A percentile compares a stretch with the other conserved stretches of the same genome.
phyloP scores from a whole-genome alignment of 2,888 invertebrate species.

The Timema cristinae region DNA sequence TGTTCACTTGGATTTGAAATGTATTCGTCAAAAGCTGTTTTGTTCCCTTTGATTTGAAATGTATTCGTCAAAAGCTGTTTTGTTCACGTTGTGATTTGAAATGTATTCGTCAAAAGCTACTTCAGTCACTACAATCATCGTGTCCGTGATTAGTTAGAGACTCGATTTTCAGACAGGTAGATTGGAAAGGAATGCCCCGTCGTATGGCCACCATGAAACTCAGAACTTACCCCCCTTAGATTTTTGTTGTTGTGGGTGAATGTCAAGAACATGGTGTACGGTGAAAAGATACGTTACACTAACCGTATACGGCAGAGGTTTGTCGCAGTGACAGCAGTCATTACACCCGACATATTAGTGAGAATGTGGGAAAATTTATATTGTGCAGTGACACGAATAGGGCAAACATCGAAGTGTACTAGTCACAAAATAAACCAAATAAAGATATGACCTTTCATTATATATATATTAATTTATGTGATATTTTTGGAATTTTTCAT shows the following conservation, averaged over 20 bases:
- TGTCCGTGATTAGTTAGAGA: neutral
- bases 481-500: neutral
- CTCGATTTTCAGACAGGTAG: neutral
- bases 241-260: neutral
- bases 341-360: neutral
- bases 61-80: no score
- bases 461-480: neutral
- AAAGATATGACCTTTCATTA: neutral
- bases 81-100: no score
- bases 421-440: neutral
- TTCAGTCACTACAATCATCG: no score
- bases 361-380: neutral
- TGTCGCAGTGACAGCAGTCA: neutral
- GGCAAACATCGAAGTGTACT: constrained; percentile 3
- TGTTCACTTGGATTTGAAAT: no score
- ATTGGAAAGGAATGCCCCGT: neutral
- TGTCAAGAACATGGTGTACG: constrained; percentile 11
- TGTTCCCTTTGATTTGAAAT: no score
- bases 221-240: neutral
- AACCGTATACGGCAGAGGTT: neutral
- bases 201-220: neutral
- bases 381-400: neutral
- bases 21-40: no score
- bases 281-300: neutral
- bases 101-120: no score